phyloP scores from a whole-genome alignment of 2,113 vertebrate genomes.

The Sarotherodon lohbergeri region DNA sequence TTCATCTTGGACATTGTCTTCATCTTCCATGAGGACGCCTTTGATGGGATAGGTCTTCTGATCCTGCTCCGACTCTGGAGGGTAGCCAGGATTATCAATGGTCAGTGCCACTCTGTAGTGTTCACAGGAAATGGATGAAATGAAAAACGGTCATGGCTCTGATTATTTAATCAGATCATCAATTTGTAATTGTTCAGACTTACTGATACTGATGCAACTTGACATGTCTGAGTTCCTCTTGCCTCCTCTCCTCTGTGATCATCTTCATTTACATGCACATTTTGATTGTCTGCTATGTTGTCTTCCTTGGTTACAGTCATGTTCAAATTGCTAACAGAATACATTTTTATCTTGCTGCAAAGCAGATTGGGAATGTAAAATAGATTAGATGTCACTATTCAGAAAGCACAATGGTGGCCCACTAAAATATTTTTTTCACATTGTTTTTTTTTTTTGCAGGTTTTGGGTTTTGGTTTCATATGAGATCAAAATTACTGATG shows the following conservation, averaged over 20 bases:
- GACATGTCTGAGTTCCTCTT: neutral
- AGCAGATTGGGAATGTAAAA: neutral
- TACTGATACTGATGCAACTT: neutral
- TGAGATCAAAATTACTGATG: neutral
- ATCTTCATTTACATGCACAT: neutral
- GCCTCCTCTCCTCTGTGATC: neutral
- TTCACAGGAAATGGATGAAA: neutral
- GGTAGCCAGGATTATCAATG: slow-evolving; percentile 92
- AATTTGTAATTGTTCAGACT: neutral
- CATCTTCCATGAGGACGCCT: slow-evolving; percentile 80
- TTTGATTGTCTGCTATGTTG: neutral
- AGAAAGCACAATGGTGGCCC: neutral
- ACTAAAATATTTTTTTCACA: fast-evolving
- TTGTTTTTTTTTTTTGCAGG: neutral
- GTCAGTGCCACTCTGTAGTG: slow-evolving; percentile 53
- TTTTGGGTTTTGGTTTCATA: fast-evolving
- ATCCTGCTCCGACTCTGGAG: slow-evolving; percentile 94
- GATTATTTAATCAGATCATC: neutral
- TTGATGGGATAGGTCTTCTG: slow-evolving; percentile 84
- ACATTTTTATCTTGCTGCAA: neutral
- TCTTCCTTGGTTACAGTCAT: neutral
- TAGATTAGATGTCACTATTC: neutral
- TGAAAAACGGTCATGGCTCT: neutral
- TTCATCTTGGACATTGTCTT: slow-evolving; percentile 85
- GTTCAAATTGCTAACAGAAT: neutral